phyloP scores from a whole-genome alignment of 2,888 invertebrate species.

The Entomobrya proxima region DNA sequence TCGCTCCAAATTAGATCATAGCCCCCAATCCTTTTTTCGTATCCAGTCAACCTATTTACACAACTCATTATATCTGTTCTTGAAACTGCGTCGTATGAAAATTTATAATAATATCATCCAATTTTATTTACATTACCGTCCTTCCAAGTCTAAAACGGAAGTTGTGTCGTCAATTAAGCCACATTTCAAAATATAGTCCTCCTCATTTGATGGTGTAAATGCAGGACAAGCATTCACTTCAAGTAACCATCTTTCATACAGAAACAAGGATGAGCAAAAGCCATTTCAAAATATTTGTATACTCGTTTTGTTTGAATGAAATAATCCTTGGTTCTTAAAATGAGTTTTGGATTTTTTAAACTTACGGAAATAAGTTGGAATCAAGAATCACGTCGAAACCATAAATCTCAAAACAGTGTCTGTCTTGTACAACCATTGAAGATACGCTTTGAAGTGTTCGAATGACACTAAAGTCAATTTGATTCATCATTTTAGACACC shows the following conservation, averaged over 20 bases:
- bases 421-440: conserved; percentile 79
- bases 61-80: not conserved
- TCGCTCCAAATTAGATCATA: conserved; percentile 82
- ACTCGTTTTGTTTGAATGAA: no score
- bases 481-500: conserved; percentile 79
- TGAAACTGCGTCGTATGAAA: not conserved
- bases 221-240: conserved; percentile 83
- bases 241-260: conserved; percentile 79
- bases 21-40: conserved; percentile 81
- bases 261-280: not conserved
- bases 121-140: conserved; percentile 75
- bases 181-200: conserved; percentile 81
- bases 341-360: not conserved
- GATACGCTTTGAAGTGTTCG: conserved; percentile 80
- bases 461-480: conserved; percentile 80
- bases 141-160: conserved; percentile 81
- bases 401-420: conserved; percentile 83
- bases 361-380: conserved; percentile 80
- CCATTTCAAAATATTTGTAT: not conserved
- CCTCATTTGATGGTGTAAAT: conserved; percentile 81
- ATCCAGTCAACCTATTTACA: conserved; percentile 78
- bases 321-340: not conserved
- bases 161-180: conserved; percentile 81
- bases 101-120: not conserved
- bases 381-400: conserved; percentile 82